These are phyloP conservation scores for Trichacis sp. DNA, from an alignment of 2,888 invertebrate species.

Conservation along the genomic window DNA sequence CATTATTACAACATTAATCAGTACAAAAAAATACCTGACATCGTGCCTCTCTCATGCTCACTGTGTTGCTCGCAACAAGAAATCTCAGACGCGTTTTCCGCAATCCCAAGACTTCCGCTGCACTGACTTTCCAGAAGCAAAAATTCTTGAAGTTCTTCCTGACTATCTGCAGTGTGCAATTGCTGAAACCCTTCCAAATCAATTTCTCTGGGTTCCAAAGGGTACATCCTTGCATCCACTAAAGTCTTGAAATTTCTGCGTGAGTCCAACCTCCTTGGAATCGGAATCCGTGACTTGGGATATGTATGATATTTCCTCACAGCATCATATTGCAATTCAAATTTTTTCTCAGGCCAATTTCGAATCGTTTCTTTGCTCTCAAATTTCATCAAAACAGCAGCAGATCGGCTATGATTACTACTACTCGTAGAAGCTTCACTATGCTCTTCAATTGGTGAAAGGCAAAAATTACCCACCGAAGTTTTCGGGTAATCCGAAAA, in stretches of 20 bases:
- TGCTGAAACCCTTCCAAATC: constrained; percentile 73
- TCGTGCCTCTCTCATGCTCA: constrained; percentile 61
- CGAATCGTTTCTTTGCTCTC: background rate
- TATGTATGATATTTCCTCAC: constrained; percentile 71
- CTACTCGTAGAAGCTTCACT: constrained; percentile 72
- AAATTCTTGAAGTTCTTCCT: constrained; percentile 75
- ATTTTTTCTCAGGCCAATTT: constrained; percentile 3
- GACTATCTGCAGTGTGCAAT: constrained; percentile 74
- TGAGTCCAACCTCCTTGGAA: constrained; percentile 50
- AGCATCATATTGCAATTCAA: constrained; percentile 39
- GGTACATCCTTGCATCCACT: constrained; percentile 68
- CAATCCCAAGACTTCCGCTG: constrained; percentile 69
- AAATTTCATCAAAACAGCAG: constrained; percentile 9
- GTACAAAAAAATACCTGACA: constrained; percentile 63
- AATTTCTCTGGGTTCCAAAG: constrained; percentile 73
- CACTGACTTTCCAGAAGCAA: constrained; percentile 74
- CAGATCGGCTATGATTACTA: constrained; percentile 59
- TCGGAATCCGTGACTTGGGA: constrained; percentile 70
- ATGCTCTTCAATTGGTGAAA: constrained; percentile 74
- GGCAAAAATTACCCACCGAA: constrained; percentile 54
- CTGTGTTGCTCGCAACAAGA: constrained; percentile 50
- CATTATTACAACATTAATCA: too few relatives aligned
- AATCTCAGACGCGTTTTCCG: constrained; percentile 68
- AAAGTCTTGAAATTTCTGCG: constrained; percentile 50
- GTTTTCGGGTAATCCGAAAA: constrained; percentile 28